Base-by-base conservation (phyloP, 1,140 invertebrate species). In the Drosophila baimaii region DNA sequence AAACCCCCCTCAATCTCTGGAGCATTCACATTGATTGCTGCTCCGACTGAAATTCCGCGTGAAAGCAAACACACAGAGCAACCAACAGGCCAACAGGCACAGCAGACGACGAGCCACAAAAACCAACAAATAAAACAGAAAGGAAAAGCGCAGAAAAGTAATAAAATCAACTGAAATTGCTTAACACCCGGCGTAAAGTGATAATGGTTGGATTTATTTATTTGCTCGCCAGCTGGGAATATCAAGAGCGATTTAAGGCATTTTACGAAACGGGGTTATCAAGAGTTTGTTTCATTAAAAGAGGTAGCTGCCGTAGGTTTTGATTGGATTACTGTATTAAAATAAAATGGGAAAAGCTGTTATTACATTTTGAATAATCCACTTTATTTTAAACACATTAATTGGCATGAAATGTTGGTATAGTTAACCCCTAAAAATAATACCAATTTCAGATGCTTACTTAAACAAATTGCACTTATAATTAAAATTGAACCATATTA, bases 201-300 rank as follows among this genome's bases (percentile, higher is more conserved):
- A 77, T 66, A 59, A 80, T 80, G 77, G 61, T 66, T 70, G 61
- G 23, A 37, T 57, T 69, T 55, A 69, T 54, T 69, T 66, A 66
- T 52, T 66, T 41, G 46, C 35, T 43, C 29, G 47, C 65, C 65
- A n/a, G 49, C 64, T 56, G 47, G 72, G 72, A 62, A 66, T 63
- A 66, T 51, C 35, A 49, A 56, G 57, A 56, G 31, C 51, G 23
- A 49, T 47, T 62, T 37, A 74, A 37, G 13, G 31, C 62, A 4
- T 37, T 59, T 59, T 58, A 39, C 76, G 83, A 80, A 84, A 88
- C 81, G 83, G 79, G 78, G 66, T 79, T 83, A 80, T 84, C 83
- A 82, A 79, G 54, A 65, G 56, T 64, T 52, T 68, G 54, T 62
- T 66, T 64, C 27, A 49, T 64, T 43, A 57, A 72, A 47, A 31